Evolutionary conservation across 2,888 invertebrate species (phyloP).

Genomic region (Adelognathus sp.): DNA sequence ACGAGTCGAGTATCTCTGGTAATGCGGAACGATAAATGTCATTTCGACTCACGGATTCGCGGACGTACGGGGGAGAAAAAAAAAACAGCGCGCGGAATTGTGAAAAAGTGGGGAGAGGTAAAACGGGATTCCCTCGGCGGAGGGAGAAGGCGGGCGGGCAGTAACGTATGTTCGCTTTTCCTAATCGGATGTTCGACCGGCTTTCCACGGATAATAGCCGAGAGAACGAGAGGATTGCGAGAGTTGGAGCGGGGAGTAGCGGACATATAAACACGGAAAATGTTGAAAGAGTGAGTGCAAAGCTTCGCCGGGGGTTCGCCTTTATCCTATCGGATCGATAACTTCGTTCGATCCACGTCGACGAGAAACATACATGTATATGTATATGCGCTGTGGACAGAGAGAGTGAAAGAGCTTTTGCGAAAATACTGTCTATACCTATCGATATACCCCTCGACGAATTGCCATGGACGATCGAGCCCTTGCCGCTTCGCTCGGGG

Average conservation of each 20-base stretch:
- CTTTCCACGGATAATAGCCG: conserved; percentile 75
- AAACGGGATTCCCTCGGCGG: conserved; percentile 45
- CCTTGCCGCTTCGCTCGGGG: conserved; percentile 15
- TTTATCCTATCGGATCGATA: conserved; percentile 72
- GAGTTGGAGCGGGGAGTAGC: conserved; percentile 63
- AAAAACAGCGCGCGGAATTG: conserved; percentile 29
- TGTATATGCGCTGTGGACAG: too few species aligned
- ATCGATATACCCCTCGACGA: conserved; percentile 30
- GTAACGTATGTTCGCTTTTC: conserved; percentile 76
- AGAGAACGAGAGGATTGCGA: conserved; percentile 70
- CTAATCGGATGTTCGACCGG: conserved; percentile 77
- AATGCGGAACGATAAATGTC: conserved; percentile 55
- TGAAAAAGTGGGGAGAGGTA: conserved; percentile 36
- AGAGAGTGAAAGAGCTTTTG: not conserved
- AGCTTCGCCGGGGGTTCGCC: conserved; percentile 27
- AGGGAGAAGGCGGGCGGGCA: conserved; percentile 60
- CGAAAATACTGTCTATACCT: conserved; percentile 5
- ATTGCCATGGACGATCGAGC: conserved; percentile 26
- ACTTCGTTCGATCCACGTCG: conserved; percentile 67
- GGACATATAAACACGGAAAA: conserved; percentile 36
- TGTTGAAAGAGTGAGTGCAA: conserved; percentile 29
- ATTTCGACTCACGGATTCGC: conserved; percentile 32
- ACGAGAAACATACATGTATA: conserved; percentile 44
- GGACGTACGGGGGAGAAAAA: too few species aligned
- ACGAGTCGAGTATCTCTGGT: conserved; percentile 30